Percentiles rank a stretch among this genome's conserved stretches.
These are phyloP conservation scores for Prunella fulvescens DNA, from an alignment of 2,113 vertebrate species.

Conservation along the genomic window DNA sequence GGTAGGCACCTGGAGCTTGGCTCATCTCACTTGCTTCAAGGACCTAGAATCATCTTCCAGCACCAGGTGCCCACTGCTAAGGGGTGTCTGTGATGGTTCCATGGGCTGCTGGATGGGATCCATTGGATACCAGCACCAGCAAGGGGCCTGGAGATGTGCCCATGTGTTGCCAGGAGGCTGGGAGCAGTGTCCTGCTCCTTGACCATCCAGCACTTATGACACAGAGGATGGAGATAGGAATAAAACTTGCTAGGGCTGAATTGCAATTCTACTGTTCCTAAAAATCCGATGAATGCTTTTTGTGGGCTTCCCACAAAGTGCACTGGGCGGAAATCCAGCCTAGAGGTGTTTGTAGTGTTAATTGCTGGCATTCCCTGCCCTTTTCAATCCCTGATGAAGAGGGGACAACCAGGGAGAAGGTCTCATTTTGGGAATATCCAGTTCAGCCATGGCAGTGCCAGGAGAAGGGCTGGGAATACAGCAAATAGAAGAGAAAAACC, in stretches of 20 bases:
- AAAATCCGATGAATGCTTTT: neutral
- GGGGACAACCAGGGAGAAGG: neutral
- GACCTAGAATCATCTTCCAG: neutral
- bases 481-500: neutral
- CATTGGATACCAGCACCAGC: neutral
- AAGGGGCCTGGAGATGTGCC: neutral
- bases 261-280: neutral
- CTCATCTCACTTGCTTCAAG: neutral
- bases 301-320: neutral
- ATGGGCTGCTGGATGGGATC: neutral
- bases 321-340: neutral
- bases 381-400: neutral
- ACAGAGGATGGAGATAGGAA: neutral
- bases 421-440: neutral
- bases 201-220: neutral
- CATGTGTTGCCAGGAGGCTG: neutral
- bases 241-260: neutral
- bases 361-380: neutral
- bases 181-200: neutral
- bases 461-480: neutral
- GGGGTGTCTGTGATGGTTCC: neutral
- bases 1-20: neutral
- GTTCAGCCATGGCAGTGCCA: neutral
- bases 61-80: fast-evolving
- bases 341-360: neutral